phyloP scores from a whole-genome alignment of 2,888 invertebrate species.

The Imbricaverruca yamaguchii region DNA sequence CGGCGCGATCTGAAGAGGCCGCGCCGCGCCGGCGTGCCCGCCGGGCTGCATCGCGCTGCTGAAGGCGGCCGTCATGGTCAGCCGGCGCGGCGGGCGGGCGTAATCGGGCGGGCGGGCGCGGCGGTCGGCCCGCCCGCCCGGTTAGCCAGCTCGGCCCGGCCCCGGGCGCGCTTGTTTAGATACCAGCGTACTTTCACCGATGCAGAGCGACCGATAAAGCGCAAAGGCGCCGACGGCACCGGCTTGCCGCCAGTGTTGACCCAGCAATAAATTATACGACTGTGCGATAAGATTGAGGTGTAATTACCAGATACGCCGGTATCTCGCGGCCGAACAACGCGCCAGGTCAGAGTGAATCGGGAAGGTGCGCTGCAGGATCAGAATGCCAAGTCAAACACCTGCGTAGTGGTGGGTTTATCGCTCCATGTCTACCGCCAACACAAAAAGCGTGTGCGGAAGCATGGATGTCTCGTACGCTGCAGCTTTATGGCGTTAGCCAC shows the following conservation, averaged over 20 bases:
- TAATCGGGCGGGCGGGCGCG: neutral
- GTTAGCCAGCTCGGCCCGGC: neutral
- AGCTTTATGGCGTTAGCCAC: no score
- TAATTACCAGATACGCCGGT: constrained; percentile 18
- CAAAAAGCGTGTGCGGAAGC: no score
- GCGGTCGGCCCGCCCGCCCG: neutral
- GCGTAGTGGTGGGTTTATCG: no score
- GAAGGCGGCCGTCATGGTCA: no score
- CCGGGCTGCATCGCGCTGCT: no score
- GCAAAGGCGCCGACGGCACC: neutral
- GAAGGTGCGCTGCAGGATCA: no score
- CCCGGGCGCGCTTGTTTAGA: neutral
- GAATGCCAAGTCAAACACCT: no score
- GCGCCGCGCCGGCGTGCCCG: no score
- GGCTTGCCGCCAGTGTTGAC: neutral
- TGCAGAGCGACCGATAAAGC: neutral
- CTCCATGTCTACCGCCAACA: no score
- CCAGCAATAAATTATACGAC: constrained; percentile 19
- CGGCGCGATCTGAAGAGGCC: no score
- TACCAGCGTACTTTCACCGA: neutral
- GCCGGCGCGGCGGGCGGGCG: no score
- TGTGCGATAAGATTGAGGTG: neutral
- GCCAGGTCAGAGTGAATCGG: constrained; percentile 34
- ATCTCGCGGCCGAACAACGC: constrained; percentile 61
- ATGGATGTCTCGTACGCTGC: no score